Evolutionary conservation across 2,888 invertebrate genomes (phyloP), one percentile per base, ranked within the genome.

Genomic region (Chrysolina americana): DNA sequence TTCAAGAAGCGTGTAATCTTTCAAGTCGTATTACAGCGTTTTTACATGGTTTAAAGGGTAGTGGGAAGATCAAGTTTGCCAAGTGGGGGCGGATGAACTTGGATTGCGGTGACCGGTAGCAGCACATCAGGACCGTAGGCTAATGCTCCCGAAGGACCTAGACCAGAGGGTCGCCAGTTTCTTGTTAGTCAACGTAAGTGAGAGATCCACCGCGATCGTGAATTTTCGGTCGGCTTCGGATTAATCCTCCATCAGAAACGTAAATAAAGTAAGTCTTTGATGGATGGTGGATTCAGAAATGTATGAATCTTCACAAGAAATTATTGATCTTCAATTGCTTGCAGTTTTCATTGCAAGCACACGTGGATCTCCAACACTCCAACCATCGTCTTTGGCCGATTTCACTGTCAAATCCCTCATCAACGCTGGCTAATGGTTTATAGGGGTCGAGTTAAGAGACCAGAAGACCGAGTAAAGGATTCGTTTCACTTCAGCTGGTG

Each of bases 91-190:
- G 59, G 59, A 28, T 59, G 59, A 59, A 59, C 59, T 59, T 28
- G 59, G 59, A 28, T 59, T 59, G 59, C 59, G 59, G 36, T 59
- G 59, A 59, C 59, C 59, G 28, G 59, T 59, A 59, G 59, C 36
- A 59, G 59, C 59, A 59, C 5, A 59, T 59, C 36, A 36, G 59
- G 36, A 59, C 59, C 28, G 59, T 59, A 59, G 59, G 59, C 59
- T 59, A 59, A 59, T 59, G 59, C 59, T 59, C 59, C 59, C 59
- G 59, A 59, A 59, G 59, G 59, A 59, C 59, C 59, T 50, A 47
- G 47, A n/a, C 47, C 47, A 15, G 47, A n/a, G n/a, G 47, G 47
- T 47, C 50, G 50, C 19, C 50, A 1, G n/a, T n/a, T n/a, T 4
- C 1, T 50, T 6, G n/a, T 17, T 9, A 50, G 19, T n/a, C 15